These are phyloP conservation scores for Promerops cafer DNA, from an alignment of 2,113 vertebrate species.

Conservation along the genomic window DNA sequence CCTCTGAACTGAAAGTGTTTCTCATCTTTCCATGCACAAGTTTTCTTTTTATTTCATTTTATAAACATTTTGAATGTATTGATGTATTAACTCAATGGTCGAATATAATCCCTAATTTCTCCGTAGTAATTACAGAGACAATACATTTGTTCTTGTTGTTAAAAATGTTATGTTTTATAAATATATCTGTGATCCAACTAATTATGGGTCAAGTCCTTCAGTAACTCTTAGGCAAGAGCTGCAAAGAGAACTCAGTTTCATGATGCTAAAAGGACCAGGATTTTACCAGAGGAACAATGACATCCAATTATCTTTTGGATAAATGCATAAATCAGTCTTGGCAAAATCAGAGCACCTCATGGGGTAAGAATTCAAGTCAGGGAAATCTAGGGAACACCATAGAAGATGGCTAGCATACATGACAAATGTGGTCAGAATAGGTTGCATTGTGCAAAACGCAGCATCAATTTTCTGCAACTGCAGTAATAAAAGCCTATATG, in stretches of 20 bases:
- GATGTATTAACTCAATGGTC: background rate
- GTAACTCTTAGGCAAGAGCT: background rate
- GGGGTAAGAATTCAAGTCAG: background rate
- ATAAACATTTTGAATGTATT: background rate
- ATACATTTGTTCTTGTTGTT: background rate
- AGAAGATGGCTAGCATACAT: background rate
- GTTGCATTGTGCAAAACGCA: background rate
- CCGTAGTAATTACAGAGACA: background rate
- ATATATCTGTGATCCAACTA: background rate
- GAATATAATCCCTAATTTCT: background rate
- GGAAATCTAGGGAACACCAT: background rate
- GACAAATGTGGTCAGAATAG: background rate
- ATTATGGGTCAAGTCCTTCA: background rate
- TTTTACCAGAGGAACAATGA: background rate
- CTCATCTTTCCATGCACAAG: fast-evolving
- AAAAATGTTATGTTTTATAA: background rate
- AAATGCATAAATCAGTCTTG: background rate
- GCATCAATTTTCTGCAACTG: background rate
- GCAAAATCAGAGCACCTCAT: background rate
- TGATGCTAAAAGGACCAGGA: background rate
- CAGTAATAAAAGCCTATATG: background rate
- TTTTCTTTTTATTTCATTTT: background rate
- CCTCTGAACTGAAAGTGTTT: background rate
- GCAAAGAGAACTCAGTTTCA: background rate
- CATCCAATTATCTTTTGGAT: background rate